Conservation (phyloP, 2,797 vertebrate species). For the Poecilia wingei region DNA sequence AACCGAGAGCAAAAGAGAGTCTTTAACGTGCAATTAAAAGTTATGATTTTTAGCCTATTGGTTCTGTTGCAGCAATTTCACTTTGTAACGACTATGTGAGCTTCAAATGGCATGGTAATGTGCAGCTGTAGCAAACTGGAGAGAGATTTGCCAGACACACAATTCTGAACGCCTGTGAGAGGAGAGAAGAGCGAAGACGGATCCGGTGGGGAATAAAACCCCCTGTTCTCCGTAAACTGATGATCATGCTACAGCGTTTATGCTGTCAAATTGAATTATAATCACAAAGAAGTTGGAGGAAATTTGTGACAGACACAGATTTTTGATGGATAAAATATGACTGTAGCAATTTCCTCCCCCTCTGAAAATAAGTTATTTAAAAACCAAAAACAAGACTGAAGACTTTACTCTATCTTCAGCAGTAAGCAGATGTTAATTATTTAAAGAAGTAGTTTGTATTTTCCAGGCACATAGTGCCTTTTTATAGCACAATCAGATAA, state of each 20-base stretch:
- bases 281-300: not conserved
- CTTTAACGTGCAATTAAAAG: not conserved
- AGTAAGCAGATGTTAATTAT: not conserved
- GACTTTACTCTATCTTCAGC: not conserved
- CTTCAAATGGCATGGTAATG: not conserved
- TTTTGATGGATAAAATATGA: not conserved
- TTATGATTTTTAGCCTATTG: not conserved
- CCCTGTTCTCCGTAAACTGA: not conserved
- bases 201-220: not conserved
- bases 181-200: not conserved
- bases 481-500: too few relatives aligned
- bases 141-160: not conserved
- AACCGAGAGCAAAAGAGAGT: not conserved
- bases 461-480: too few relatives aligned
- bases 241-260: not conserved
- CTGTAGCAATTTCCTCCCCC: not conserved
- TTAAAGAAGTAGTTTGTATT: not conserved
- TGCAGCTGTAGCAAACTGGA: not conserved
- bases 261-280: not conserved
- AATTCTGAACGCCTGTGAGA: not conserved
- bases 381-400: not conserved
- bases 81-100: not conserved
- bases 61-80: not conserved
- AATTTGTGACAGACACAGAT: not conserved
- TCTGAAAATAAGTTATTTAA: not conserved